Evolutionary conservation across 2,888 invertebrate genomes (phyloP).

Genomic region (Drosophila stalkeri): DNA sequence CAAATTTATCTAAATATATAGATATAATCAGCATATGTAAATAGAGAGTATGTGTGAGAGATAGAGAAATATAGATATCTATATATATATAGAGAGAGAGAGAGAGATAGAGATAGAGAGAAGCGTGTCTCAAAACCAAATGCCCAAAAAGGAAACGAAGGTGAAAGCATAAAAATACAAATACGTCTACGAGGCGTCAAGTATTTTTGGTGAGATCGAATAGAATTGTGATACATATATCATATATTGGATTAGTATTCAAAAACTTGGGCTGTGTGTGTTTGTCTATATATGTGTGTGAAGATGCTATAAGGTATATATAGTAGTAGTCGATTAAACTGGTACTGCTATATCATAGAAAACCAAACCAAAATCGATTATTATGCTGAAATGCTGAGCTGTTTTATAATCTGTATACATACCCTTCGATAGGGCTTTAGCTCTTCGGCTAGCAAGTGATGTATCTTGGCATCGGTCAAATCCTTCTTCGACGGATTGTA

Average conservation of each 20-base stretch:
- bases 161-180: constrained; percentile 47
- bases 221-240: constrained; percentile 41
- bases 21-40: constrained; percentile 52
- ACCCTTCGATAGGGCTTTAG: constrained; percentile 94
- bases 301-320: constrained; percentile 38
- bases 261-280: constrained; percentile 58
- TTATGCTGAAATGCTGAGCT: constrained; percentile 9
- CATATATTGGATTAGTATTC: constrained; percentile 37
- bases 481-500: constrained; percentile 97
- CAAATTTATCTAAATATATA: constrained; percentile 65
- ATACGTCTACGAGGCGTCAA: constrained; percentile 50
- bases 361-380: constrained; percentile 61
- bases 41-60: constrained; percentile 27
- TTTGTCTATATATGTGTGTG: constrained; percentile 18
- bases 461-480: constrained; percentile 96
- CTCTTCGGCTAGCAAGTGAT: constrained; percentile 95
- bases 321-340: constrained; percentile 39
- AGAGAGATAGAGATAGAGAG: constrained; percentile 29
- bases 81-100: constrained; percentile 15
- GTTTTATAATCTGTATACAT: constrained; percentile 82
- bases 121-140: constrained; percentile 57
- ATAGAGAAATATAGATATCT: constrained; percentile 24
- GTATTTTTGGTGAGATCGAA: constrained; percentile 45
- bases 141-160: constrained; percentile 50
- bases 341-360: constrained; percentile 55